Evolutionary conservation across 2,797 vertebrate species (phyloP).

Genomic region (Limosa lapponica): DNA sequence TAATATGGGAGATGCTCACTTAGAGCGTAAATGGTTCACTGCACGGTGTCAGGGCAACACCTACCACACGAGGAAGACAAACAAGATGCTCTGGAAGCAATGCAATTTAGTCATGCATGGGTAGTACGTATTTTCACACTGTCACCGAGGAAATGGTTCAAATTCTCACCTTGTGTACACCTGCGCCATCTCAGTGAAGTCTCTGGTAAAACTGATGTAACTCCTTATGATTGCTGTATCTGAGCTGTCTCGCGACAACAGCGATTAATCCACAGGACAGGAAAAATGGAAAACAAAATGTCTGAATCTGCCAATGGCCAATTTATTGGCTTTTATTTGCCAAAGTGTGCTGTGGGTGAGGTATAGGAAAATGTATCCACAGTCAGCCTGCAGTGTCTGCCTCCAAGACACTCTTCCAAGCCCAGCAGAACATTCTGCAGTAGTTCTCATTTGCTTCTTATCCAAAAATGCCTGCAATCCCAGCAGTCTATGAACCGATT

Average conservation of each 20-base stretch:
- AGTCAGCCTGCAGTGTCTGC: not conserved
- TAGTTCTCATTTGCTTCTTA: slow-evolving; percentile 15
- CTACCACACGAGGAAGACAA: not conserved
- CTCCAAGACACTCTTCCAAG: slow-evolving; percentile 25
- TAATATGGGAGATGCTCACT: not conserved
- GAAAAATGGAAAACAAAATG: not conserved
- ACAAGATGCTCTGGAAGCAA: not conserved
- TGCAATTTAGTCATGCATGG: not conserved
- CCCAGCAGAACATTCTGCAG: slow-evolving; percentile 14
- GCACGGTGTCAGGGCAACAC: not conserved
- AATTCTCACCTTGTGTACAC: not conserved
- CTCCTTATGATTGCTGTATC: not conserved
- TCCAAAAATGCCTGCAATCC: slow-evolving; percentile 13
- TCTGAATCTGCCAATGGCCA: not conserved
- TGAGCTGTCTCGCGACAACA: not conserved
- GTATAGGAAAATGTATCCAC: not conserved
- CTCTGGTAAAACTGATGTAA: not conserved
- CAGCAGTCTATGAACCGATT: not conserved
- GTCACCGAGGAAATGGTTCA: not conserved
- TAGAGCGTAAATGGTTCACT: not conserved
- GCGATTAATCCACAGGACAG: not conserved
- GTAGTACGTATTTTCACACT: not conserved
- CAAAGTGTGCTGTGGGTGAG: not conserved
- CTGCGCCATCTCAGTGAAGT: not conserved
- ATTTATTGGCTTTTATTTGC: slow-evolving; percentile 9